Evolutionary conservation across 2,888 invertebrate species (phyloP).

Genomic region (Microchrysa polita): DNA sequence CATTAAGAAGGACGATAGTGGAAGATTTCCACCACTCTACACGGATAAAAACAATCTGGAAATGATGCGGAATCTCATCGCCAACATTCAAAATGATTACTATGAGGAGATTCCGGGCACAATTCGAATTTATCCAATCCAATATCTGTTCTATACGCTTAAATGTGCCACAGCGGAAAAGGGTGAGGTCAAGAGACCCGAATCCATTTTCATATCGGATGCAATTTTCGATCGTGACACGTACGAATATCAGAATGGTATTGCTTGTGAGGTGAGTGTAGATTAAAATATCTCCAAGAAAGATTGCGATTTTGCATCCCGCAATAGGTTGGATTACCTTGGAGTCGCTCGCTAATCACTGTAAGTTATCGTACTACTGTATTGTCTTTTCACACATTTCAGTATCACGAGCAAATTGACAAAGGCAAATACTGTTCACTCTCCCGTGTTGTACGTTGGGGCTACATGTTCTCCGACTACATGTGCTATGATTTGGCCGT

Average conservation of each 20-base stretch:
- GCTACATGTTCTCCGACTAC: constrained; percentile 64
- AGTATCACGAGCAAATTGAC: constrained; percentile 64
- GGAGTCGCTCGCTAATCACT: too few species aligned
- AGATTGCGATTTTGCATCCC: too few species aligned
- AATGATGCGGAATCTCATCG: constrained; percentile 55
- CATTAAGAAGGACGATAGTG: constrained; percentile 53
- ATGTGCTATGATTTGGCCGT: constrained; percentile 64
- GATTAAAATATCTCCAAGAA: too few species aligned
- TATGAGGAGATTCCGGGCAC: constrained; percentile 52
- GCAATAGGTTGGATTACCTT: too few species aligned
- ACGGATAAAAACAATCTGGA: constrained; percentile 58
- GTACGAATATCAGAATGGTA: constrained; percentile 58
- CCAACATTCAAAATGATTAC: constrained; percentile 43
- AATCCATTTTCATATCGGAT: constrained; percentile 55
- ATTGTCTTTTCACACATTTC: constrained; percentile 40
- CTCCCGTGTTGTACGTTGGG: constrained; percentile 64
- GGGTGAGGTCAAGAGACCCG: constrained; percentile 53
- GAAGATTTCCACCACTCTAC: constrained; percentile 62
- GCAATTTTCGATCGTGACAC: constrained; percentile 57
- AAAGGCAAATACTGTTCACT: constrained; percentile 62
- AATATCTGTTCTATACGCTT: constrained; percentile 58
- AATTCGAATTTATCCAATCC: constrained; percentile 56
- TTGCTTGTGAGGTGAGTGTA: constrained; percentile 61
- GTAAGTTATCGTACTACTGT: too few species aligned
- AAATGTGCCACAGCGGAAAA: constrained; percentile 57